Evolutionary conservation across 2,797 vertebrate genomes (phyloP).

Genomic region (Adrianichthys oophorus): DNA sequence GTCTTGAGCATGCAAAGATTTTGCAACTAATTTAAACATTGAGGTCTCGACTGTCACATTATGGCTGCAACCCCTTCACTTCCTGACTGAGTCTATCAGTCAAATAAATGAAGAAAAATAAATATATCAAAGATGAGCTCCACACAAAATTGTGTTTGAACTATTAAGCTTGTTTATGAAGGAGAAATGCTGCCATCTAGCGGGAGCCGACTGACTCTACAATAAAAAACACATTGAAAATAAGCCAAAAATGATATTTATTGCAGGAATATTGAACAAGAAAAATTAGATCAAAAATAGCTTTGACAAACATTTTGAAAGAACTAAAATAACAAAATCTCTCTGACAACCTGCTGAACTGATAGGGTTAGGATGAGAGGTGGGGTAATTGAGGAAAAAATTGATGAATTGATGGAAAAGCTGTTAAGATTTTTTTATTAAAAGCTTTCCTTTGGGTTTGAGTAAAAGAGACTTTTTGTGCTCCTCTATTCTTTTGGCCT

Average conservation of each 20-base stretch:
- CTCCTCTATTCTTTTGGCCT: conserved; percentile 46
- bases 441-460: conserved; percentile 76
- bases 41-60: no score
- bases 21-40: no score
- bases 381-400: not conserved
- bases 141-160: conserved; percentile 70
- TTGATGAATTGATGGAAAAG: conserved; percentile 6
- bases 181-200: conserved; percentile 73
- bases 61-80: no score
- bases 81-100: no score
- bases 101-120: no score
- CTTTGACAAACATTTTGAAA: no score
- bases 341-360: no score
- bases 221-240: not conserved
- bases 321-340: no score
- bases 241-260: conserved; percentile 33
- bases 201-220: conserved; percentile 36
- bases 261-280: conserved; percentile 16
- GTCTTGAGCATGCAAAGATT: no score
- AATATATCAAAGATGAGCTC: not conserved
- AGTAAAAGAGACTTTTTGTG: conserved; percentile 68
- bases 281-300: not conserved
- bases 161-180: not conserved
- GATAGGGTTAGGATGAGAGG: no score
- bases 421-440: conserved; percentile 49